phyloP scores from a whole-genome alignment of 2,797 vertebrate species.

The Typhlichthys subterraneus region DNA sequence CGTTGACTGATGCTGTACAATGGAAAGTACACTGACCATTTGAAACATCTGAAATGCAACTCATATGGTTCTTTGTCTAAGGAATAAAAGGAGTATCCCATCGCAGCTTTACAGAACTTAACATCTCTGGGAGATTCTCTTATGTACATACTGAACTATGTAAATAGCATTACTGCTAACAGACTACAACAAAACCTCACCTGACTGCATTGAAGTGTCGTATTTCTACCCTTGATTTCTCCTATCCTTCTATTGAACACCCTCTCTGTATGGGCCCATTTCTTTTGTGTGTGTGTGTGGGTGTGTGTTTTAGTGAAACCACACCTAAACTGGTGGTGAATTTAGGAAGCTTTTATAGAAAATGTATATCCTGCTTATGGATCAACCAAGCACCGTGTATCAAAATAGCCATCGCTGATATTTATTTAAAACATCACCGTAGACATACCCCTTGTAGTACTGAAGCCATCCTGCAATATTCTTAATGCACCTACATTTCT shows the following conservation, averaged over 20 bases:
- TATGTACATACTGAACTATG: constrained; percentile 69
- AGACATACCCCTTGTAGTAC: constrained; percentile 30
- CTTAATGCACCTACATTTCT: constrained; percentile 15
- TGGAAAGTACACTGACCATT: constrained; percentile 35
- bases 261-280: constrained; percentile 40
- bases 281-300: not conserved
- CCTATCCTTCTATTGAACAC: constrained; percentile 25
- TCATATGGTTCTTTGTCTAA: constrained; percentile 68
- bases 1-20: constrained; percentile 31
- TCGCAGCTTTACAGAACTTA: constrained; percentile 72
- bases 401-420: constrained; percentile 16
- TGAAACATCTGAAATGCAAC: constrained; percentile 41
- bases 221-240: constrained; percentile 49
- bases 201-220: constrained; percentile 59
- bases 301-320: constrained; percentile 37
- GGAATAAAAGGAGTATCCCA: constrained; percentile 62
- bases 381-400: constrained; percentile 26
- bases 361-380: constrained; percentile 22
- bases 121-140: constrained; percentile 76
- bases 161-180: constrained; percentile 66
- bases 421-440: constrained; percentile 22
- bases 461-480: constrained; percentile 13
- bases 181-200: constrained; percentile 71
- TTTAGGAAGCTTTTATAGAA: constrained; percentile 13
- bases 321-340: constrained; percentile 19